Percentiles rank a stretch among this genome's conserved stretches.
These are phyloP conservation scores for Papilio polyxenes DNA, from an alignment of 1,140 invertebrate species.

Conservation along the genomic window DNA sequence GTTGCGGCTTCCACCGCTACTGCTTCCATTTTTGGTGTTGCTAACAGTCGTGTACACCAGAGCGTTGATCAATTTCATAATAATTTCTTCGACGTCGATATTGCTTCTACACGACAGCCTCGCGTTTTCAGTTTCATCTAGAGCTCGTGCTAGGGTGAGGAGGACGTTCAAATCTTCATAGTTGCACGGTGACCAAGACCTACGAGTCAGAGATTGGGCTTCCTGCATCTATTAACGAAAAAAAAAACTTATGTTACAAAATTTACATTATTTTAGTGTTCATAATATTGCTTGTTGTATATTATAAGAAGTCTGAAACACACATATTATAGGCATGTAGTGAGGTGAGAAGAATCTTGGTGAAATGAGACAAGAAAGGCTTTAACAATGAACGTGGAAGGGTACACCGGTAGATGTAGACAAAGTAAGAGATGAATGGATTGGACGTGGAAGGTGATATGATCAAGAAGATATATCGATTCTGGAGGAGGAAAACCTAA, in stretches of 20 bases:
- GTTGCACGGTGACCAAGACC: constrained; percentile 30
- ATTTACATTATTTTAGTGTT: neutral
- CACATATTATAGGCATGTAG: too few relatives aligned
- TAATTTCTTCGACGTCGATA: constrained; percentile 57
- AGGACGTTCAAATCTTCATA: constrained; percentile 53
- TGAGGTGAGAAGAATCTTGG: too few relatives aligned
- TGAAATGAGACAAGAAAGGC: too few relatives aligned
- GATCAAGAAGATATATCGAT: too few relatives aligned
- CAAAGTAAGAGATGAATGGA: too few relatives aligned
- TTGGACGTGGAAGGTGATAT: too few relatives aligned
- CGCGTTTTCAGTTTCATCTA: constrained; percentile 51
- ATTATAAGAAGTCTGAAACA: too few relatives aligned
- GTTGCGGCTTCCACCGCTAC: constrained; percentile 34
- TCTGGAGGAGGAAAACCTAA: too few relatives aligned
- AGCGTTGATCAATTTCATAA: constrained; percentile 66
- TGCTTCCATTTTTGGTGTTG: constrained; percentile 28
- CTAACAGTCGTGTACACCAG: constrained; percentile 53
- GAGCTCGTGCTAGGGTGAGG: constrained; percentile 48
- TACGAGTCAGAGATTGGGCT: constrained; percentile 27
- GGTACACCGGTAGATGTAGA: too few relatives aligned
- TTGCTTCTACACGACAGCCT: constrained; percentile 36
- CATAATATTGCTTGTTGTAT: too few relatives aligned
- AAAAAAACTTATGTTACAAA: neutral
- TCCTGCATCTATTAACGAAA: neutral
- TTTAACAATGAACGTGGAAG: too few relatives aligned